A percentile compares a stretch with the other conserved stretches of the same genome.
phyloP scores from a whole-genome alignment of 2,888 invertebrate genomes.

The Scaptomyza flava region DNA sequence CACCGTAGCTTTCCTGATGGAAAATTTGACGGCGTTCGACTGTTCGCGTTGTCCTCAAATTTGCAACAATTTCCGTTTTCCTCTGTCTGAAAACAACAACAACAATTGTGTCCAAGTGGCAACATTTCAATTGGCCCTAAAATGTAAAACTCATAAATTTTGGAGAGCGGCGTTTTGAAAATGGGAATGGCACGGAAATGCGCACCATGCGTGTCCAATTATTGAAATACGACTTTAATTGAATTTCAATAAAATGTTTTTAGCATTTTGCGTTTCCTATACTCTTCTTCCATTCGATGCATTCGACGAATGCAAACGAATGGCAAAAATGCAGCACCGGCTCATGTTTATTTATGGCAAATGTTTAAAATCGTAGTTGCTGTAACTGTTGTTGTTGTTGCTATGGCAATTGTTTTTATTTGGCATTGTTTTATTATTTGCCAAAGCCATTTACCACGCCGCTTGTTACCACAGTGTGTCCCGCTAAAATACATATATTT shows the following conservation, averaged over 20 bases:
- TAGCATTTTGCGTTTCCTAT: slow-evolving; percentile 62
- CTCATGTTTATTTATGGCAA: slow-evolving; percentile 77
- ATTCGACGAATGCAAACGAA: slow-evolving; percentile 1
- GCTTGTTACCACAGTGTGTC: slow-evolving; percentile 15
- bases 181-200: slow-evolving; percentile 77
- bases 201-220: slow-evolving; percentile 83
- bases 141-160: slow-evolving; percentile 81
- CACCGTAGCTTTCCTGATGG: slow-evolving; percentile 55
- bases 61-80: slow-evolving; percentile 76
- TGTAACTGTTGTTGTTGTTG: slow-evolving; percentile 55
- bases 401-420: slow-evolving; percentile 71
- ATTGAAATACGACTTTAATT: slow-evolving; percentile 84
- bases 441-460: slow-evolving; percentile 55
- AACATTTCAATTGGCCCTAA: slow-evolving; percentile 73
- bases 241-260: slow-evolving; percentile 81
- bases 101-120: slow-evolving; percentile 62
- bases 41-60: slow-evolving; percentile 39
- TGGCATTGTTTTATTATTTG: slow-evolving; percentile 75
- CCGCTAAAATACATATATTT: slow-evolving; percentile 4
- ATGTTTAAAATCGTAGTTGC: slow-evolving; percentile 54
- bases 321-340: slow-evolving; percentile 47
- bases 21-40: slow-evolving; percentile 29
- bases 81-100: slow-evolving; percentile 44
- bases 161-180: slow-evolving; percentile 66
- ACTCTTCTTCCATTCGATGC: slow-evolving; percentile 4